phyloP scores from a whole-genome alignment of 2,113 vertebrate species.

The Upupa epops region DNA sequence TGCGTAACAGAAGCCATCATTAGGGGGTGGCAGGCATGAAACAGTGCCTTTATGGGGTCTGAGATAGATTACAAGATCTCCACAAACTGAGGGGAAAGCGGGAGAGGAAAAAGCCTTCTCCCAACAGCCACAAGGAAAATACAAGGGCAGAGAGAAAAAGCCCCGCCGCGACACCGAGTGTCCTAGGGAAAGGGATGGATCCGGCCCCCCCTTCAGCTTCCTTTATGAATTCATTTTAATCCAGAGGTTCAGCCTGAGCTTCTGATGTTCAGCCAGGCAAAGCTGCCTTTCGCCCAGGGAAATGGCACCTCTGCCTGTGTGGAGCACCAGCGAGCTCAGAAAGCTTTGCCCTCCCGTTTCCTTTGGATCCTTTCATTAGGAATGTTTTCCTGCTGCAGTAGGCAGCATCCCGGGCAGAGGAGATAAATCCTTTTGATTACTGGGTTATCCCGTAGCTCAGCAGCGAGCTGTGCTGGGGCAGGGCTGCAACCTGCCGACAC shows the following conservation, averaged over 20 bases:
- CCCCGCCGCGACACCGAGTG: not conserved
- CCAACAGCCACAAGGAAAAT: not conserved
- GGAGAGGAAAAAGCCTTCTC: not conserved
- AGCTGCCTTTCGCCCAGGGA: not conserved
- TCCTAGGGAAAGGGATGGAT: not conserved
- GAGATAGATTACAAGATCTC: not conserved
- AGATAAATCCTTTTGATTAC: conserved; percentile 54
- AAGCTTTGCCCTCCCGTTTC: not conserved
- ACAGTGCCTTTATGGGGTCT: not conserved
- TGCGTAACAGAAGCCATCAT: not conserved
- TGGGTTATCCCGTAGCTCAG: not conserved
- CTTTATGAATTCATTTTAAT: not conserved
- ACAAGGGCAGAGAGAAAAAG: not conserved
- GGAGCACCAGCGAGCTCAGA: not conserved
- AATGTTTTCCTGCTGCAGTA: not conserved
- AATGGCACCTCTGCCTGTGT: not conserved
- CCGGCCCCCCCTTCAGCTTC: not conserved
- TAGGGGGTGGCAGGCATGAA: not conserved
- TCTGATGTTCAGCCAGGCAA: not conserved
- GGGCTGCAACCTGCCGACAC: not conserved
- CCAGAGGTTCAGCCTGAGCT: not conserved
- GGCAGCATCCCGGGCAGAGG: conserved; percentile 19
- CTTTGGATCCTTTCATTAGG: not conserved
- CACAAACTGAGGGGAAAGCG: not conserved
- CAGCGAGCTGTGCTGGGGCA: not conserved